phyloP scores from a whole-genome alignment of 1,140 invertebrate species.

The Nymphalis io region DNA sequence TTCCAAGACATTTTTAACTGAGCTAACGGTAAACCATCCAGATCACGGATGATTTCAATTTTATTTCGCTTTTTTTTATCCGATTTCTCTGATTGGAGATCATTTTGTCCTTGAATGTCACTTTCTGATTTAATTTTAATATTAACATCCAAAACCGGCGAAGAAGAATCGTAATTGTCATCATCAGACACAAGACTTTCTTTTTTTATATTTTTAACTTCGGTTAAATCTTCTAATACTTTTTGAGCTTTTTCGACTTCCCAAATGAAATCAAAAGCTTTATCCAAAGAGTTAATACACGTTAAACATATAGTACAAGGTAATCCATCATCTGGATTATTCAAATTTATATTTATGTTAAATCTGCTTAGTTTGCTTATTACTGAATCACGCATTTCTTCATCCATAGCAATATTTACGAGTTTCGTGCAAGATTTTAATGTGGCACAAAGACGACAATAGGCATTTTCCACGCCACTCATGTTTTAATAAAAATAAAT shows the following conservation, averaged over 20 bases:
- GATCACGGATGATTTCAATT: conserved; percentile 8
- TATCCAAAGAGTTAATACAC: conserved; percentile 53
- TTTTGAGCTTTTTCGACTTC: conserved; percentile 55
- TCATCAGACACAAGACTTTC: conserved; percentile 24
- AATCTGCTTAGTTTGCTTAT: conserved; percentile 45
- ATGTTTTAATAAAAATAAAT: conserved; percentile 30
- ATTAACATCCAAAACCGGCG: conserved; percentile 18
- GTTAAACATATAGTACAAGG: conserved; percentile 62
- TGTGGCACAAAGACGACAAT: conserved; percentile 60
- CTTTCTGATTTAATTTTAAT: conserved; percentile 29
- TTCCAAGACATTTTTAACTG: conserved; percentile 49
- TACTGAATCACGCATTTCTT: conserved; percentile 46
- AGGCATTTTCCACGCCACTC: conserved; percentile 40
- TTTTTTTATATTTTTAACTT: conserved; percentile 31
- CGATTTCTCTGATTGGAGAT: neutral
- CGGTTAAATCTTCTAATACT: conserved; percentile 42
- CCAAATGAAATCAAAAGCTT: conserved; percentile 55
- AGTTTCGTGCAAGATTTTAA: conserved; percentile 53
- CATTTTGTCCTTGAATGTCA: neutral
- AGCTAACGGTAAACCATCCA: conserved; percentile 30
- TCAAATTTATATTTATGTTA: conserved; percentile 36
- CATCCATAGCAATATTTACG: conserved; percentile 45
- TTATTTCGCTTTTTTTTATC: conserved; percentile 16
- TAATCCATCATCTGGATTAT: conserved; percentile 33
- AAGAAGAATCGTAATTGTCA: conserved; percentile 14